Base-by-base conservation (phyloP, 2,113 vertebrate genomes). In the Herpailurus yagouaroundi region DNA sequence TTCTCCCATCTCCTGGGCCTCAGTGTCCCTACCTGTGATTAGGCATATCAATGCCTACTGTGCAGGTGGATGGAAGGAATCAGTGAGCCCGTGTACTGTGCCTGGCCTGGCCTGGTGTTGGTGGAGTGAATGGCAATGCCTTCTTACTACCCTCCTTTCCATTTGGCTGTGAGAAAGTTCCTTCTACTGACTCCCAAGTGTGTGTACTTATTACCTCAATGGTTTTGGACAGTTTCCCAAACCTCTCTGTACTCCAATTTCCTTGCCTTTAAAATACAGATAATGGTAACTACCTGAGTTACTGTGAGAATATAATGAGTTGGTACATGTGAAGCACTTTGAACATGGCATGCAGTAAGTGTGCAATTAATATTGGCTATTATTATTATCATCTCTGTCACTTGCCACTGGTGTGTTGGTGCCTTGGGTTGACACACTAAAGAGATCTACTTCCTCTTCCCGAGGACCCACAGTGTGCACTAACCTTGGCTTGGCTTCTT, bases 81-180 rank as follows among this genome's bases (percentile, higher is more conserved):
- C 36, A 57, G 66, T n/a, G 60, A 95, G 64, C 74, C 13, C 23
- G 50, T 5, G 9, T 18, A 31, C 3, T 68, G 45, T 25, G 36
- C 45, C 27, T 88, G 60, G 45, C 64, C 19, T 21, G 8, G 45
- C 19, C n/a, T 66, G 82, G 23, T 79, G 33, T 3, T 95, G 74
- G 64, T 45, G 79, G 29, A 88, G n/a, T 73, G 85, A 84, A 60
- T 15, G 64, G 69, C 33, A 92, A 68, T 60, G 52, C 63, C 63
- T 69, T 93, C n/a, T 27, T 73, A 55, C 68, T 87, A n/a, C 29
- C 15, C 57, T 74, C 60, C 50, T 95, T 97, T 94, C 83, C 33
- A 87, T 3, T 73, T 90, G 88, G 57, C 89, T 90, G 4, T 92
- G 77, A 95, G 41, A 77, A 91, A 64, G 29, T 91, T 84, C n/a